Conservation (phyloP, 2,888 invertebrate genomes). For the Carterocephalus palaemon region DNA sequence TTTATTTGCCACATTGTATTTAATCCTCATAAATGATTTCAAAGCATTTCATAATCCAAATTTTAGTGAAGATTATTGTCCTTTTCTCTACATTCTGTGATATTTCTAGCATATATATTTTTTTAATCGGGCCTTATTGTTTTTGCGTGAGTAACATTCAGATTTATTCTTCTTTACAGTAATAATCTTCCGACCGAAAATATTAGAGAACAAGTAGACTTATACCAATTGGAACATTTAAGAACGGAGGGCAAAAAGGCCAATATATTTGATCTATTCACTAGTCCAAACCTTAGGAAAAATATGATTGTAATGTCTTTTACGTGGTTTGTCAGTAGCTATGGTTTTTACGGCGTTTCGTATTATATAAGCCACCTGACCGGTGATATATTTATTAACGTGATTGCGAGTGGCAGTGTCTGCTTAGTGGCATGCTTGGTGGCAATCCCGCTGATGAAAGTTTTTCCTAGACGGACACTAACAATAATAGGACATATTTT, state of each 20-base stretch:
- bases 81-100: no score
- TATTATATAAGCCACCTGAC: conserved; percentile 87
- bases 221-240: conserved; percentile 45
- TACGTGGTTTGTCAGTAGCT: conserved; percentile 88
- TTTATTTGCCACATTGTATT: not conserved
- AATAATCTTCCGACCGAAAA: conserved; percentile 62
- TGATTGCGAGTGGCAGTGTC: conserved; percentile 83
- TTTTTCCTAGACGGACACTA: conserved; percentile 81
- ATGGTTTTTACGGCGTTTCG: conserved; percentile 86
- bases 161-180: conserved; percentile 42
- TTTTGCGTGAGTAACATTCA: no score
- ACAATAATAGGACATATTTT: conserved; percentile 78
- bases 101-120: no score
- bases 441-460: conserved; percentile 81
- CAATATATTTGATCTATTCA: conserved; percentile 81
- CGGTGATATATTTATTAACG: conserved; percentile 88
- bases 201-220: conserved; percentile 57
- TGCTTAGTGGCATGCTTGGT: conserved; percentile 78
- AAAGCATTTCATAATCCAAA: no score
- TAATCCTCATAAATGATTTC: no score
- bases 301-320: conserved; percentile 85
- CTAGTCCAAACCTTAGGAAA: conserved; percentile 81
- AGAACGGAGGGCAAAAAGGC: conserved; percentile 39
- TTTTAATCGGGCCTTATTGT: not conserved
- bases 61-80: no score